phyloP scores from a whole-genome alignment of 64 coral and sea anemone genomes.

The Actinia equina region DNA sequence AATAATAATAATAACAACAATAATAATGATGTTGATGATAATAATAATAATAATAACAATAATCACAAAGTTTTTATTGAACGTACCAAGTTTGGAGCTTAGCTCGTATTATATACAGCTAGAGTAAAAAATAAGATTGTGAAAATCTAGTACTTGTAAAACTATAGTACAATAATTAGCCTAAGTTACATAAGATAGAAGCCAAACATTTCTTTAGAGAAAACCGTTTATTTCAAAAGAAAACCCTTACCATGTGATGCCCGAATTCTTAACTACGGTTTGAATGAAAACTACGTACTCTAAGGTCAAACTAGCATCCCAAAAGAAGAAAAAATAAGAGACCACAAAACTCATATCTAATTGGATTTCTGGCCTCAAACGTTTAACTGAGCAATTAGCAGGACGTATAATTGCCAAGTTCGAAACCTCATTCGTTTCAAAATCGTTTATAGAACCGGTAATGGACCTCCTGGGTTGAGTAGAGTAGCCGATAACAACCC shows the following conservation, averaged over 20 bases:
- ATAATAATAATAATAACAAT: too few relatives aligned
- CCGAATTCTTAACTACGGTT: too few relatives aligned
- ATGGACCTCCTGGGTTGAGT: neutral
- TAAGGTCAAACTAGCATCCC: neutral
- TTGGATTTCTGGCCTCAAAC: constrained; percentile 11
- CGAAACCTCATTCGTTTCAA: neutral
- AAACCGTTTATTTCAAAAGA: neutral
- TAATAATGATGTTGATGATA: too few relatives aligned
- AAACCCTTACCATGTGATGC: neutral
- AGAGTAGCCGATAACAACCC: neutral
- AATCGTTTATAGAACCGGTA: neutral
- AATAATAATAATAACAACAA: too few relatives aligned
- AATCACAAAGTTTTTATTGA: too few relatives aligned
- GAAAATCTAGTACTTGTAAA: neutral
- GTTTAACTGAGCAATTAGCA: neutral
- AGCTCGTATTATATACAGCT: too few relatives aligned
- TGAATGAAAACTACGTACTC: neutral
- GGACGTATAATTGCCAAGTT: neutral
- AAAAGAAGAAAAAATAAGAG: neutral
- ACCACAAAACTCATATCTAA: neutral
- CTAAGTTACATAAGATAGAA: too few relatives aligned
- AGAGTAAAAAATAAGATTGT: too few relatives aligned
- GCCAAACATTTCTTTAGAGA: neutral
- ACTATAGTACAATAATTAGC: too few relatives aligned
- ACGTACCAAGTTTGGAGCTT: too few relatives aligned